Base-by-base conservation (phyloP, 2,797 vertebrate genomes). In the Buphagus erythrorhynchus region DNA sequence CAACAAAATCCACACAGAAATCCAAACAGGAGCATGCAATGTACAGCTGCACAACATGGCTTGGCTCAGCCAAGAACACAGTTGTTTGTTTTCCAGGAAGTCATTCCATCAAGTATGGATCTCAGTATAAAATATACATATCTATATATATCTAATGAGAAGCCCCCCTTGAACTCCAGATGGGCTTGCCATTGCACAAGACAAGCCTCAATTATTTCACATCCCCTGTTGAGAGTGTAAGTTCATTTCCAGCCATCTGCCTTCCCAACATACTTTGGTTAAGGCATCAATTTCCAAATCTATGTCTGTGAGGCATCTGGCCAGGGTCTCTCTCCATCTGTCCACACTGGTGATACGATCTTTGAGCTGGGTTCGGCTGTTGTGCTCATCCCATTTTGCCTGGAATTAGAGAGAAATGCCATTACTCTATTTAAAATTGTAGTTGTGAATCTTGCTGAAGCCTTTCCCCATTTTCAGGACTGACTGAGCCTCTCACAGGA, bases 241-340 rank as follows among this genome's bases (percentile, higher is more conserved):
- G 63, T 71, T 77, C 74, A 42, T 89, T 95, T 88, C 42, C 74
- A 96, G 80, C 92, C 96, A 84, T 83, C 88, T 79, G 78, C 54
- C 74, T 87, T 65, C 33, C 43, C 65, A 46, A 74, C 97, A 5
- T 98, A 99, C 99, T 98, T 98, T 94, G 11, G 98, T 98, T 92
- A 99, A 98, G 21, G 98, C 97, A 9, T 99, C 98, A 42, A 99
- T 99, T 98, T 99, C 99, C 11, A 88, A 94, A 73, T 99, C 99
- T 65, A 98, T 95, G 22, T 99, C 98, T 36, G 97, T 85, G 2
- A 99, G 98, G 54, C 98, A 99, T 79, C 91, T 97, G 81, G 99
- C 98, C 96, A 99, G 94, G 11, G 72, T 97, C 73, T 99, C 98
- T 52, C 98, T 99, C 98, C 98, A 99, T 28, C 97, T 98, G 65